phyloP scores from a whole-genome alignment of 1,140 invertebrate genomes.

The Drosophila lacertosa region DNA sequence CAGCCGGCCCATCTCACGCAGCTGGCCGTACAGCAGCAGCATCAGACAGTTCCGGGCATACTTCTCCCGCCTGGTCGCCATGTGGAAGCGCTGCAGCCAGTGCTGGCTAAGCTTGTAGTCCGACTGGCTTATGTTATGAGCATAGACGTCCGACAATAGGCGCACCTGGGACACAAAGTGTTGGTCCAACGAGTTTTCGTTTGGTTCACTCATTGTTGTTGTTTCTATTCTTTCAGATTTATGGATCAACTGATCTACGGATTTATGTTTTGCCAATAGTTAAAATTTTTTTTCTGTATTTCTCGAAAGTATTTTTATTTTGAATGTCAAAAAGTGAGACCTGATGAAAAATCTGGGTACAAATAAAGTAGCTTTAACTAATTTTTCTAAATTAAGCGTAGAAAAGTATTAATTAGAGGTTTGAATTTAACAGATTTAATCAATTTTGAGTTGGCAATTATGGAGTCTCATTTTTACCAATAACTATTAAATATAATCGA shows the following conservation, averaged over 20 bases:
- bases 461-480: too few species aligned
- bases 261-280: neutral
- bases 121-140: conserved; percentile 10
- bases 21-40: conserved; percentile 53
- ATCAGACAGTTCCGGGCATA: conserved; percentile 64
- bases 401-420: too few species aligned
- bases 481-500: too few species aligned
- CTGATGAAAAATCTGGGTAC: neutral
- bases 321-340: neutral
- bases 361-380: too few species aligned
- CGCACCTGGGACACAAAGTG: conserved; percentile 54
- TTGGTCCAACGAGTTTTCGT: conserved; percentile 42
- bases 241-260: neutral
- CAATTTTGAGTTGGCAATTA: too few species aligned
- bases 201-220: conserved; percentile 32
- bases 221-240: conserved; percentile 3
- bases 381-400: neutral
- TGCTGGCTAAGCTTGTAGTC: conserved; percentile 22
- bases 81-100: conserved; percentile 49
- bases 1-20: conserved; percentile 39
- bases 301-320: neutral
- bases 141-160: conserved; percentile 23
- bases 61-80: conserved; percentile 26
- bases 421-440: too few species aligned
- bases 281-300: neutral